A percentile compares a stretch with the other conserved stretches of the same genome.
phyloP scores from a whole-genome alignment of 30 jellyfish, hydroid and myxozoan genomes.

The Nemopilema nomurai region DNA sequence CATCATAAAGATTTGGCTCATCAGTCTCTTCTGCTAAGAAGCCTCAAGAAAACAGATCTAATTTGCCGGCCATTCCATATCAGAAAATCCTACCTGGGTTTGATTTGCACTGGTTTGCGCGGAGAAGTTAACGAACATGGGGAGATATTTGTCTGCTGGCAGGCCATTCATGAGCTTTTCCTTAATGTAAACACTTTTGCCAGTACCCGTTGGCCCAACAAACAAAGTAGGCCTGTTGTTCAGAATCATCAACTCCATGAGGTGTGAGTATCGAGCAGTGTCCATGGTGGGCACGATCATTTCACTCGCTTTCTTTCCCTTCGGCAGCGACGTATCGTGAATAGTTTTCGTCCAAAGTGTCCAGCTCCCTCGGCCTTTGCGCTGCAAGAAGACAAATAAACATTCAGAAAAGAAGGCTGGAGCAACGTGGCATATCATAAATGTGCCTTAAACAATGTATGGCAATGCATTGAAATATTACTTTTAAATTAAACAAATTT shows the following conservation, averaged over 20 bases:
- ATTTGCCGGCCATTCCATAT: not conserved
- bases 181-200: slow-evolving; percentile 95
- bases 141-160: slow-evolving; percentile 79
- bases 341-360: slow-evolving; percentile 91
- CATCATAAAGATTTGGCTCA: too few relatives aligned
- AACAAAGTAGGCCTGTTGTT: slow-evolving; percentile 82
- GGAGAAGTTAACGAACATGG: slow-evolving; percentile 93
- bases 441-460: too few relatives aligned
- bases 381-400: slow-evolving; percentile 37
- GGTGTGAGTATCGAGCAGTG: slow-evolving; percentile 94
- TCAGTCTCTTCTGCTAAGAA: not conserved
- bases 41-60: not conserved
- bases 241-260: slow-evolving; percentile 84
- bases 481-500: too few relatives aligned
- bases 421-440: too few relatives aligned
- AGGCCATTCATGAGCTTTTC: slow-evolving; percentile 88
- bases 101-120: slow-evolving; percentile 98
- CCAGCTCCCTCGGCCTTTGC: slow-evolving; percentile 99
- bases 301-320: slow-evolving; percentile 80
- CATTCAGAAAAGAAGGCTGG: not conserved
- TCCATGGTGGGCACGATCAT: slow-evolving; percentile 97
- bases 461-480: too few relatives aligned
- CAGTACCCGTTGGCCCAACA: slow-evolving; percentile 98
- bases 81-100: slow-evolving; percentile 74
- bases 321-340: slow-evolving; percentile 76